Conservation (phyloP, 2,888 invertebrate genomes). For the Odontocerum albicorne region DNA sequence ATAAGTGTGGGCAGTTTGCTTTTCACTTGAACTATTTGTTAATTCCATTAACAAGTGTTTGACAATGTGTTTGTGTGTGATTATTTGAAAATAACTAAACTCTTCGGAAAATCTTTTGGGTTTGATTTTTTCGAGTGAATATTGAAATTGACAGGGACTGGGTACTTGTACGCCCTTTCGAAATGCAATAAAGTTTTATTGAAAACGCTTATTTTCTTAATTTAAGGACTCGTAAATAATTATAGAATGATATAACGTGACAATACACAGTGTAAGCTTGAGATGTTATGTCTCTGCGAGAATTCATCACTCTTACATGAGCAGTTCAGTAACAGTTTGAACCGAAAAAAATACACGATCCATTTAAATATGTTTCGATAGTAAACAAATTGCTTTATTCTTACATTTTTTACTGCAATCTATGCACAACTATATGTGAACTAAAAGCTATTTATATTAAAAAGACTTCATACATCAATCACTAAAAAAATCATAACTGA, state of each 20-base stretch:
- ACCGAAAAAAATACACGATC: too few relatives aligned
- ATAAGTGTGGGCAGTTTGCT: slow-evolving; percentile 5
- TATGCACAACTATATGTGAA: too few relatives aligned
- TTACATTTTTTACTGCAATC: too few relatives aligned
- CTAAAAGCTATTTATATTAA: too few relatives aligned
- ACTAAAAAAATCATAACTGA: too few relatives aligned
- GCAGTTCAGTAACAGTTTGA: too few relatives aligned
- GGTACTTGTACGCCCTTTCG: slow-evolving; percentile 8
- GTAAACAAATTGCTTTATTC: too few relatives aligned
- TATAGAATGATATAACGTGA: slow-evolving; percentile 1
- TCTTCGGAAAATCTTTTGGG: slow-evolving; percentile 1
- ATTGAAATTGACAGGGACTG: slow-evolving; percentile 7
- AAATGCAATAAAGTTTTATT: slow-evolving; percentile 15
- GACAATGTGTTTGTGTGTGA: neutral
- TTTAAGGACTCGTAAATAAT: slow-evolving; percentile 4
- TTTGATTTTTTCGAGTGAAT: slow-evolving; percentile 2
- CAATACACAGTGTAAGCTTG: slow-evolving; percentile 8
- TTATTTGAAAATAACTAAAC: slow-evolving; percentile 1
- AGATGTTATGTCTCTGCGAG: too few relatives aligned
- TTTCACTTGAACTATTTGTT: neutral
- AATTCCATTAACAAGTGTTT: neutral
- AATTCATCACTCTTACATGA: too few relatives aligned
- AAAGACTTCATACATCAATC: too few relatives aligned
- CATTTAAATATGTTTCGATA: too few relatives aligned
- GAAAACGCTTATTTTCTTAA: slow-evolving; percentile 15